Base-by-base conservation (phyloP, 2,888 invertebrate genomes). In the Amblyteles armatorius region DNA sequence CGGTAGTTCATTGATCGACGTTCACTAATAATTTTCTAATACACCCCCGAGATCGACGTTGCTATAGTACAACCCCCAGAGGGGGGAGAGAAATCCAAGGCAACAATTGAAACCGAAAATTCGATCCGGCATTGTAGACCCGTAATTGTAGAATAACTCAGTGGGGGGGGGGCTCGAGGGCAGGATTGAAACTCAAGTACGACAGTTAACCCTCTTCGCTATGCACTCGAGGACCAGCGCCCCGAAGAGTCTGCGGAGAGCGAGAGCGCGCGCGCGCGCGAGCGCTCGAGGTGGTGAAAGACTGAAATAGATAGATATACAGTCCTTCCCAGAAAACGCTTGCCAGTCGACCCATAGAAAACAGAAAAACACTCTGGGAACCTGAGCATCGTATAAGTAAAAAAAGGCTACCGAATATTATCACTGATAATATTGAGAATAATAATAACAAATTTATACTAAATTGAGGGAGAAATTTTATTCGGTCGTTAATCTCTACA, bases 131-230 rank as follows among this genome's bases (percentile, higher is more conserved):
- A 79, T 79, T 79, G 72, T 79, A 33, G 65, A 52, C 13, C 79
- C 72, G 79, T 79, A 79, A 83, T 79, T 79, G 76, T 79, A 79
- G 79, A 79, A 79, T 83, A 79, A 77, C 78, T 77, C 67, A 29
- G 72, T 73, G 82, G 78, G 72, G 48, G 40, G 40, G 40, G 2
- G 11, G 11, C 60, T 63, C 67, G 77, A 77, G 80, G 76, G 77
- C 73, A 79, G 57, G 84, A 77, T 73, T 80, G 71, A 77, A 76
- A 80, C 72, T 83, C 65, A 83, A 83, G 73, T 83, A 79, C 72
- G 79, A 79, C 71, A 79, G 79, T 86, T 81, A 83, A 83, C 86
- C 86, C 86, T 77, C 73, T 84, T 67, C 83, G 74, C 22, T 76
- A 48, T 57, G 72, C 73, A 84, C 83, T 86, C 83, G 81, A 84